A percentile compares a stretch with the other conserved stretches of the same genome.
Evolutionary conservation across 2,797 vertebrate genomes (phyloP).

Genomic region (Thripadectes ignobilis): DNA sequence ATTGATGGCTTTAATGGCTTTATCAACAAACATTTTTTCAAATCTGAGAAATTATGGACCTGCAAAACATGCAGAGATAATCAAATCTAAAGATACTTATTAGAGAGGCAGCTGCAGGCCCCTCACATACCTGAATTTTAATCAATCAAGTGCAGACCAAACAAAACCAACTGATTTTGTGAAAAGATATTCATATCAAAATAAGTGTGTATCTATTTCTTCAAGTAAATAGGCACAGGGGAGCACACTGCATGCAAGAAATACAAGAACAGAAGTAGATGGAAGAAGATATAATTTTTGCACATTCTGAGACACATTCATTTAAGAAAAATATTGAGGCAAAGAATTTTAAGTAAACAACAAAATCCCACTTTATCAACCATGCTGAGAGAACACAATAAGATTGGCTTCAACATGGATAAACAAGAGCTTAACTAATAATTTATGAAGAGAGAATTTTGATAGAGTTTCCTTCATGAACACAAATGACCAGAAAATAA

Average conservation of each 20-base stretch:
- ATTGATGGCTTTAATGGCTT: not conserved
- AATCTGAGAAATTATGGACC: not conserved
- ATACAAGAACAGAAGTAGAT: not conserved
- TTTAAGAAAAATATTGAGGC: not conserved
- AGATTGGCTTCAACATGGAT: not conserved
- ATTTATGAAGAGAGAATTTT: not conserved
- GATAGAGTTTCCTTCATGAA: not conserved
- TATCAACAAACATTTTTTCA: not conserved
- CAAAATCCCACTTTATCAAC: not conserved
- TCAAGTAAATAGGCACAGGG: not conserved
- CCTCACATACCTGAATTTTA: fast-evolving
- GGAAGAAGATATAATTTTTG: not conserved
- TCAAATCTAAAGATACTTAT: not conserved
- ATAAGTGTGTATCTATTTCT: not conserved
- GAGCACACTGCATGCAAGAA: not conserved
- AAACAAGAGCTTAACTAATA: not conserved
- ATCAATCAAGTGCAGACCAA: not conserved
- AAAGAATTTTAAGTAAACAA: not conserved
- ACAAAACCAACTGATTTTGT: not conserved
- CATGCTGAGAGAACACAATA: not conserved
- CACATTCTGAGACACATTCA: not conserved
- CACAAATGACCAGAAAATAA: not conserved
- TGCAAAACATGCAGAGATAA: not conserved
- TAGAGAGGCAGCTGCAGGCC: not conserved
- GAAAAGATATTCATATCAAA: not conserved